phyloP scores from a whole-genome alignment of 2,888 invertebrate species.

The Amitus sp. region DNA sequence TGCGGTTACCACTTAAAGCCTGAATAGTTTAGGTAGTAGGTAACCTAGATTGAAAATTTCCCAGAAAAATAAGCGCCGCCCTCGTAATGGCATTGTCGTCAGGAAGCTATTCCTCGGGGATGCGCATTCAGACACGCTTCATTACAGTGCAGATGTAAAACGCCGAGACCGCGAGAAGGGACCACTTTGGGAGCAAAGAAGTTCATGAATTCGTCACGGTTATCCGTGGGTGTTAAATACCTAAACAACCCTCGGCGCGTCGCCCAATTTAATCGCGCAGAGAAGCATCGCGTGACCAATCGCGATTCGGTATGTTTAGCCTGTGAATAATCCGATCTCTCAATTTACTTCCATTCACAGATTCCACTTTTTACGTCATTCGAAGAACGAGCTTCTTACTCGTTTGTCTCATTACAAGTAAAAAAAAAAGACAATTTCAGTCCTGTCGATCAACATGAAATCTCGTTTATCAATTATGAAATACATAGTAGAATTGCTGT shows the following conservation, averaged over 20 bases:
- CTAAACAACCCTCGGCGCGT: conserved; percentile 24
- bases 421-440: too few species aligned
- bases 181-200: conserved; percentile 47
- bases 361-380: too few species aligned
- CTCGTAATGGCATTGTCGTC: conserved; percentile 23
- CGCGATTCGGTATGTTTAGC: conserved; percentile 36
- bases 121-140: conserved; percentile 46
- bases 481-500: too few species aligned
- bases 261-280: conserved; percentile 23
- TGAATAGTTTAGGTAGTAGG: too few species aligned
- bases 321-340: conserved; percentile 25
- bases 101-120: conserved; percentile 14
- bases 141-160: conserved; percentile 45
- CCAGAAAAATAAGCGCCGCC: conserved; percentile 6
- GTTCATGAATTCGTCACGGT: conserved; percentile 54
- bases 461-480: too few species aligned
- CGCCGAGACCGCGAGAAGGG: conserved; percentile 16
- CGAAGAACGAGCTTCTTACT: too few species aligned
- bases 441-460: too few species aligned
- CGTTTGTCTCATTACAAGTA: too few species aligned
- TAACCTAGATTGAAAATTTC: conserved; percentile 16
- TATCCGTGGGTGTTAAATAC: conserved; percentile 36
- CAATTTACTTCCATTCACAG: conserved; percentile 36
- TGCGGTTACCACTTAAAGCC: too few species aligned
- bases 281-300: conserved; percentile 44